phyloP scores from a whole-genome alignment of 2,113 vertebrate genomes.

The Microcebus murinus region DNA sequence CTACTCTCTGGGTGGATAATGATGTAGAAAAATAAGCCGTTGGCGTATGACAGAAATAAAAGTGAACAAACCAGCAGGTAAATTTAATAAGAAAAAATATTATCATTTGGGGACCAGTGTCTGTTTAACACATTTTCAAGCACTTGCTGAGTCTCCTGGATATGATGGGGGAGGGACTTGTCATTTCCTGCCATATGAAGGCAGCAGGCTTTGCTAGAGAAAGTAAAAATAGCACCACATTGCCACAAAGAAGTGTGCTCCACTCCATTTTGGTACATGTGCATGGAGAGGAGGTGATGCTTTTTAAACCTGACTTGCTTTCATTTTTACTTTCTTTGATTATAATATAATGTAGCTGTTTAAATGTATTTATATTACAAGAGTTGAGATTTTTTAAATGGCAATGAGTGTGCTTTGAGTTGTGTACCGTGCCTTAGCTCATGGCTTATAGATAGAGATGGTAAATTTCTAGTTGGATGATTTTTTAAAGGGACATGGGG shows the following conservation, averaged over 20 bases:
- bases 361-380: constrained; percentile 37
- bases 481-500: neutral
- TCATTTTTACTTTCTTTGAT: constrained; percentile 29
- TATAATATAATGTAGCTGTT: neutral
- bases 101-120: neutral
- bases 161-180: neutral
- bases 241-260: neutral
- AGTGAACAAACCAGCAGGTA: neutral
- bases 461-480: neutral
- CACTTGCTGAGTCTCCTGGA: neutral
- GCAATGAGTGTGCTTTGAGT: constrained; percentile 4
- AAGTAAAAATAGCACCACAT: constrained; percentile 46
- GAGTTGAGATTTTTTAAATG: neutral
- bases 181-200: constrained; percentile 47
- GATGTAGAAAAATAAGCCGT: neutral
- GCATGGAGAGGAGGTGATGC: neutral
- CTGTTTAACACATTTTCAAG: neutral
- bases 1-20: neutral
- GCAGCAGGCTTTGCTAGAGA: neutral
- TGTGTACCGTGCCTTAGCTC: neutral
- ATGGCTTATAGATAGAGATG: neutral
- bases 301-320: neutral
- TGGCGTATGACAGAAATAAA: neutral
- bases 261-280: neutral
- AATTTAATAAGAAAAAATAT: neutral